Evolutionary conservation across 92 coral and sea anemone species (phyloP).

Genomic region (Porites rus): DNA sequence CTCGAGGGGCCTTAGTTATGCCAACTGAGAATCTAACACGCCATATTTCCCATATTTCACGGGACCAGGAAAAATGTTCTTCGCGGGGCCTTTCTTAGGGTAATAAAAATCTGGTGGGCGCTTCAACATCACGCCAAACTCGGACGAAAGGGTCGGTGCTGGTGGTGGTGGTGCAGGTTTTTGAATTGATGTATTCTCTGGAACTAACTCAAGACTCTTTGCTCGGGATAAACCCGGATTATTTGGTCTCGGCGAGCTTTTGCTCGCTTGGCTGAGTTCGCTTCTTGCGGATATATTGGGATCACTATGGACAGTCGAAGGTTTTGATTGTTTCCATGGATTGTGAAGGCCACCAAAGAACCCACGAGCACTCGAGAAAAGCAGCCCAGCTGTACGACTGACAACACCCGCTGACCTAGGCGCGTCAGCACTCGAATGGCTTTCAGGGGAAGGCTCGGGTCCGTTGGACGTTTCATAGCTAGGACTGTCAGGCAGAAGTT

Average conservation of each 20-base stretch:
- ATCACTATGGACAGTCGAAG: slow-evolving; percentile 58
- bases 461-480: slow-evolving; percentile 16
- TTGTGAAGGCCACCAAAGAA: slow-evolving; percentile 72
- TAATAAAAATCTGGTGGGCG: slow-evolving; percentile 48
- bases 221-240: slow-evolving; percentile 46
- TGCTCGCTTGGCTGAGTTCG: background rate
- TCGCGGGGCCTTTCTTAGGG: slow-evolving; percentile 19
- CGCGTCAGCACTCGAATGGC: slow-evolving; percentile 28
- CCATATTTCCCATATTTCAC: slow-evolving; percentile 51
- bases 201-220: slow-evolving; percentile 77
- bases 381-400: slow-evolving; percentile 91
- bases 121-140: slow-evolving; percentile 47
- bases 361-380: slow-evolving; percentile 86
- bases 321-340: slow-evolving; percentile 33
- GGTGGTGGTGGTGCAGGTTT: slow-evolving; percentile 12
- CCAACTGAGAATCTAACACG: slow-evolving; percentile 42
- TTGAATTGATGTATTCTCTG: slow-evolving; percentile 48
- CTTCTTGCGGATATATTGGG: slow-evolving; percentile 18
- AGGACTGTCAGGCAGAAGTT: slow-evolving; percentile 34
- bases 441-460: slow-evolving; percentile 33
- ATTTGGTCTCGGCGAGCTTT: background rate
- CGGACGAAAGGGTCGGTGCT: slow-evolving; percentile 36
- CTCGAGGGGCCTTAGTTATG: slow-evolving; percentile 53
- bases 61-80: slow-evolving; percentile 20
- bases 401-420: slow-evolving; percentile 71